Evolutionary conservation across 2,888 invertebrate genomes (phyloP).

Genomic region (Phlogophora meticulosa): DNA sequence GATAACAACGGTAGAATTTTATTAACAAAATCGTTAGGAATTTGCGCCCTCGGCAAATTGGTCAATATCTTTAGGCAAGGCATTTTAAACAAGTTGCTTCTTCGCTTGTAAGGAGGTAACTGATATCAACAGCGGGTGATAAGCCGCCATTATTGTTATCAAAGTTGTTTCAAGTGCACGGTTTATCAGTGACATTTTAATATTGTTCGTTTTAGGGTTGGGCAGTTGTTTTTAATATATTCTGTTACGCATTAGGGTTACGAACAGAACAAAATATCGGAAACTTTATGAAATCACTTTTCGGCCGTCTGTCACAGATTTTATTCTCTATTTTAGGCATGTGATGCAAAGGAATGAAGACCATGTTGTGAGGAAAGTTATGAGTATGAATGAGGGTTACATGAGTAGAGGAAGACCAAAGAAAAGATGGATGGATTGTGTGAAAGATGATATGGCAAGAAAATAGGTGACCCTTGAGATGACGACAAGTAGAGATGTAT

Average conservation of each 20-base stretch:
- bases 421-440: no score
- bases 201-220: slow-evolving; percentile 32
- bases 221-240: neutral
- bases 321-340: no score
- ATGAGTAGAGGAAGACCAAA: no score
- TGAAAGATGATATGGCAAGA: no score
- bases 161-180: slow-evolving; percentile 52
- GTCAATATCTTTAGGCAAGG: slow-evolving; percentile 82
- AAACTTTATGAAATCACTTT: no score
- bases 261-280: no score
- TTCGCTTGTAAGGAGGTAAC: slow-evolving; percentile 25
- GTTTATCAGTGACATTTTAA: slow-evolving; percentile 47
- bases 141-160: slow-evolving; percentile 50
- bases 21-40: slow-evolving; percentile 77
- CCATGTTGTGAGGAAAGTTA: no score
- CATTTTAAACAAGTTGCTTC: slow-evolving; percentile 69
- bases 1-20: slow-evolving; percentile 73
- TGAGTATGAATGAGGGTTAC: no score
- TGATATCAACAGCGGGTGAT: slow-evolving; percentile 46
- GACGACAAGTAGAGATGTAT: no score
- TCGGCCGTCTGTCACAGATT: no score
- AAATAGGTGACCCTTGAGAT: no score
- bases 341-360: no score
- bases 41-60: slow-evolving; percentile 74
- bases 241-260: neutral